Evolutionary conservation across 2,888 invertebrate species (phyloP).

Genomic region (Tinea pellionella): DNA sequence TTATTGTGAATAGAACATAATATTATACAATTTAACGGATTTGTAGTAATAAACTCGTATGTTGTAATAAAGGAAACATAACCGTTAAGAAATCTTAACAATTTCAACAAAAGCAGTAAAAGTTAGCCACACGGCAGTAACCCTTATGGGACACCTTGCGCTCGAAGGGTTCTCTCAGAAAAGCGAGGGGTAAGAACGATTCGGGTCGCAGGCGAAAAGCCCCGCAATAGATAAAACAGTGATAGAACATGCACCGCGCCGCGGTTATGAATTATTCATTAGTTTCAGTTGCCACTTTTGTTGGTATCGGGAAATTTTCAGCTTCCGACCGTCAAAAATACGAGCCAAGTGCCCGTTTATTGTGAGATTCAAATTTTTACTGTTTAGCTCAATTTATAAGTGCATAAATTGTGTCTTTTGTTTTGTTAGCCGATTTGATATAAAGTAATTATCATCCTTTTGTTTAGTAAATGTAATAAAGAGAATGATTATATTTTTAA

Average conservation of each 20-base stretch:
- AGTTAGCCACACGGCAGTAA: slow-evolving; percentile 51
- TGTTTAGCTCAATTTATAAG: neutral
- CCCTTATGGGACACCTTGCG: slow-evolving; percentile 37
- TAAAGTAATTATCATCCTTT: too few relatives aligned
- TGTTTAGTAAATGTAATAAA: too few relatives aligned
- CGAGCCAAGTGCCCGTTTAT: slow-evolving; percentile 58
- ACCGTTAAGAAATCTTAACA: neutral
- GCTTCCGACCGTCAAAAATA: slow-evolving; percentile 63
- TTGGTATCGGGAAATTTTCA: slow-evolving; percentile 69
- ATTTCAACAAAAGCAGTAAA: neutral
- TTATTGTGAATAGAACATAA: too few relatives aligned
- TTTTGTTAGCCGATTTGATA: too few relatives aligned
- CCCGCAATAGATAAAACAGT: slow-evolving; percentile 70
- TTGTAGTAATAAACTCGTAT: neutral
- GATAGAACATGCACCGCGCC: slow-evolving; percentile 71
- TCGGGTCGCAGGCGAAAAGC: slow-evolving; percentile 2
- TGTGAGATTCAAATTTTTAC: slow-evolving; percentile 32
- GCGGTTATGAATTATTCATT: slow-evolving; percentile 68
- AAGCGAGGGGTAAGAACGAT: neutral
- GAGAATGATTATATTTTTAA: too few relatives aligned
- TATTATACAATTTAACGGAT: too few relatives aligned
- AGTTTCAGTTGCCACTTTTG: slow-evolving; percentile 70
- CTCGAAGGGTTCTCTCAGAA: neutral
- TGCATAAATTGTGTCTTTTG: neutral
- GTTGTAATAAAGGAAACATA: neutral